Base-by-base conservation (phyloP, 2,113 vertebrate genomes). In the Eudyptes chrysolophus region DNA sequence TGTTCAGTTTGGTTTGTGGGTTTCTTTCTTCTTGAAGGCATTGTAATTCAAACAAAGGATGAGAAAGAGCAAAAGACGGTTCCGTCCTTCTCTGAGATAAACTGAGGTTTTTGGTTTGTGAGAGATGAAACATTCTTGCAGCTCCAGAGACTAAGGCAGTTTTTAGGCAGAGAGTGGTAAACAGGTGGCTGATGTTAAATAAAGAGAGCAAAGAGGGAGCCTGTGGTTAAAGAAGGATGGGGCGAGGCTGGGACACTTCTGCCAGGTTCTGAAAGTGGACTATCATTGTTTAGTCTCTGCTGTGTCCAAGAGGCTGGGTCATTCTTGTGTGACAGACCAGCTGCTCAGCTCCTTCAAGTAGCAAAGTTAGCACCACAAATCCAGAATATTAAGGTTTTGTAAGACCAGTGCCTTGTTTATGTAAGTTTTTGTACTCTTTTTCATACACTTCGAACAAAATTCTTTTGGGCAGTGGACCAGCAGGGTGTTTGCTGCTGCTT, bases 261-360 rank as follows among this genome's bases (percentile, higher is more conserved):
- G 87, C 81, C 77, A 69, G 77, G 89, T 91, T 87, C 80, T 89
- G 93, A 48, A 91, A 95, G 69, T 61, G 80, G 52, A 40, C 71
- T 94, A 16, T 80, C 82, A 24, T 81, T 96, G 95, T 94, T 89
- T 96, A 91, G 93, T 94, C 89, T 92, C 9, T 52, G 22, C 20
- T 65, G 13, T 48, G 36, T 89, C 74, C 65, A 84, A 79, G 77
- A 72, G 49, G 6, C 34, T 91, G 34, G 69, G 46, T 60, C 44
- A 13, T 65, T 94, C 48, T 68, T 68, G 30, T 95, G 76, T 84
- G 86, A 89, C 48, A 82, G 38, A 48, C 42, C 88, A 95, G 83
- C 92, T 96, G 92, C 69, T 95, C 46, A 40, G 8, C 49, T 89
- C 74, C 27, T 80, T 87, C 42, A 40, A 57, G 49, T 48, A 75